Conservation (phyloP, 2,113 vertebrate genomes). For the Plecturocebus donacophilus region DNA sequence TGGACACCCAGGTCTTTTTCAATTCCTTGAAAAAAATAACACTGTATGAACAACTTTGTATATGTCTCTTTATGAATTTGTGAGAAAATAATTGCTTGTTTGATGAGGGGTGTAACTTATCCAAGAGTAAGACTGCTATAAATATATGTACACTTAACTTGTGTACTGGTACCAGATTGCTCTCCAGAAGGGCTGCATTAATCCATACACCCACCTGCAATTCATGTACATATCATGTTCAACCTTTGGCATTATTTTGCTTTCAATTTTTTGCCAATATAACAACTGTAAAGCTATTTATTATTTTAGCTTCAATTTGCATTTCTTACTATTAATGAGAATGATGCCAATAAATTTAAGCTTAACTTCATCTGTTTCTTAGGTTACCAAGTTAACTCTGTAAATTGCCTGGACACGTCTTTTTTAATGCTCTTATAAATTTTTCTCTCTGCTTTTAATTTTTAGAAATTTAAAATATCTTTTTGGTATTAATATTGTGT, state of each 20-base stretch:
- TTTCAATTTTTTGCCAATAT: background rate
- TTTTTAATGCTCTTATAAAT: background rate
- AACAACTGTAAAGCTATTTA: background rate
- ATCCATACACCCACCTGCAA: background rate
- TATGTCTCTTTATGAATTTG: background rate
- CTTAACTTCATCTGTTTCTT: background rate
- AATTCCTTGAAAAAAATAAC: background rate
- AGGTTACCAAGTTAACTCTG: background rate
- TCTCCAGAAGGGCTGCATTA: background rate
- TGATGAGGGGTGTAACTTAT: background rate
- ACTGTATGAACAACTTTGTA: background rate
- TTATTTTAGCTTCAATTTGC: background rate
- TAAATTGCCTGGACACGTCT: background rate
- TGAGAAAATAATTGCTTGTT: background rate
- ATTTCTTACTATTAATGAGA: background rate
- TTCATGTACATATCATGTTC: background rate
- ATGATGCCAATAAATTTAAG: background rate
- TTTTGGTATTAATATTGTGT: background rate
- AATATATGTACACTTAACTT: background rate
- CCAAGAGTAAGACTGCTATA: background rate
- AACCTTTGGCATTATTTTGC: background rate
- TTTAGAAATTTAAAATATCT: background rate
- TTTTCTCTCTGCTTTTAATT: background rate
- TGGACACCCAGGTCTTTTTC: background rate
- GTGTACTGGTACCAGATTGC: background rate